Evolutionary conservation across 2,888 invertebrate genomes (phyloP), one percentile per base, ranked within the genome.

Genomic region (Amblyjoppa fuscipennis): DNA sequence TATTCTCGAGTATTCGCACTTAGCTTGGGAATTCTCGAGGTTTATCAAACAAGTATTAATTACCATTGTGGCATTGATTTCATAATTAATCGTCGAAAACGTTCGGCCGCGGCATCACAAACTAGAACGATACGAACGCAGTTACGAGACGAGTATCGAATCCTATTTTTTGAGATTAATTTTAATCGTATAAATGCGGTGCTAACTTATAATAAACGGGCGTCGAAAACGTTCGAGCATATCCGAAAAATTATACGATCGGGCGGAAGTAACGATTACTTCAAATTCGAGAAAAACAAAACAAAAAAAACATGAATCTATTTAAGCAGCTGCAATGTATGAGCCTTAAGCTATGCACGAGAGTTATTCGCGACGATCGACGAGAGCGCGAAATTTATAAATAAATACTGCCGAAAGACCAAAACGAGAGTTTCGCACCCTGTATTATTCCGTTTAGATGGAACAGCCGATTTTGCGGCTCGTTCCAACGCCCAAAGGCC

Each of bases 161-260:
- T 81, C 69, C 56, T 85, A 78, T 85, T 84, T 81, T 69, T 81
- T 59, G 64, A 78, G 77, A 85, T 85, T 79, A 78, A 38, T 38
- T 38, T 38, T 75, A 66, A 74, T 70, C 28, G 69, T 45, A 64
- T 53, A 56, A 81, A 64, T 77, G 64, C 74, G 76, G 77, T 78
- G 84, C 79, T 79, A 68, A 76, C 13, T 85, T 61, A 75, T 73
- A 49, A 80, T 66, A 49, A 38, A 25, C 28, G 28, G 53, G 28
- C 28, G 16, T 80, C 13, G 41, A 53, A 80, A 74, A n/a, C 20
- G 41, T 56, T 56, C 9, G 20, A 61, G 51, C 41, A 61, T 51
- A 28, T 25, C 49, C 61, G 49, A 11, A 71, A 66, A 80, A 66
- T 51, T 34, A 53, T 74, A 38, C 74, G 59, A 61, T 28, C 51